These are phyloP conservation scores for Hydroisotoma schaefferi DNA, from an alignment of 2,888 invertebrate species.

Conservation along the genomic window DNA sequence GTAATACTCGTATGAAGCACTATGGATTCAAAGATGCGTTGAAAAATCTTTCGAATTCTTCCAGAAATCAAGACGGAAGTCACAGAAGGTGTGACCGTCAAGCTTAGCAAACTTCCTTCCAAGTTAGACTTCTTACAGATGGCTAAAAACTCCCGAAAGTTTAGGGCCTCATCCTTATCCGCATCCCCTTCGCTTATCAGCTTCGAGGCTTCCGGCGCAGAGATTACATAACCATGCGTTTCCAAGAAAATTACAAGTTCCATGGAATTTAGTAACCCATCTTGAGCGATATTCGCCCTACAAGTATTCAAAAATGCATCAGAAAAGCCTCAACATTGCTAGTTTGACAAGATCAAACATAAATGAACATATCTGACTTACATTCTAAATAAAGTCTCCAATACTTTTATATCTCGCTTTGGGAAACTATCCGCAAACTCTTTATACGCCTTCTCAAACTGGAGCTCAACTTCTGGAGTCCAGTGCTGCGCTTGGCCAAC, in stretches of 20 bases:
- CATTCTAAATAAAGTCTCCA: background rate
- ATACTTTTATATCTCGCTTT: background rate
- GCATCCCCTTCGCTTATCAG: background rate
- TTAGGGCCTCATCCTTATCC: background rate
- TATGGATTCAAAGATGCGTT: background rate
- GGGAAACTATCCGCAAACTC: background rate
- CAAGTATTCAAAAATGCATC: background rate
- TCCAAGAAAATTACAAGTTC: background rate
- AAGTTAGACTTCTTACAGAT: background rate
- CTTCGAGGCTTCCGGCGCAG: background rate
- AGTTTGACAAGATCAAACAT: background rate
- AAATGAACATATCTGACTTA: background rate
- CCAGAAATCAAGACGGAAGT: background rate
- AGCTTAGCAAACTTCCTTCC: background rate
- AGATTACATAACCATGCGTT: background rate
- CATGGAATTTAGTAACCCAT: background rate
- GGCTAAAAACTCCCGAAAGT: background rate
- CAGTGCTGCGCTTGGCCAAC: too few species aligned
- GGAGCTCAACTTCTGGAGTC: background rate
- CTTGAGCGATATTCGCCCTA: slow-evolving; percentile 8
- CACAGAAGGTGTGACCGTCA: background rate
- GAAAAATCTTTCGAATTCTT: background rate
- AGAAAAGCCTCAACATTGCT: too few species aligned
- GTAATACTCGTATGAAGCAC: background rate
- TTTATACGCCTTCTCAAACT: background rate